phyloP scores from a whole-genome alignment of 2,113 vertebrate genomes.

The Tinamus guttatus region DNA sequence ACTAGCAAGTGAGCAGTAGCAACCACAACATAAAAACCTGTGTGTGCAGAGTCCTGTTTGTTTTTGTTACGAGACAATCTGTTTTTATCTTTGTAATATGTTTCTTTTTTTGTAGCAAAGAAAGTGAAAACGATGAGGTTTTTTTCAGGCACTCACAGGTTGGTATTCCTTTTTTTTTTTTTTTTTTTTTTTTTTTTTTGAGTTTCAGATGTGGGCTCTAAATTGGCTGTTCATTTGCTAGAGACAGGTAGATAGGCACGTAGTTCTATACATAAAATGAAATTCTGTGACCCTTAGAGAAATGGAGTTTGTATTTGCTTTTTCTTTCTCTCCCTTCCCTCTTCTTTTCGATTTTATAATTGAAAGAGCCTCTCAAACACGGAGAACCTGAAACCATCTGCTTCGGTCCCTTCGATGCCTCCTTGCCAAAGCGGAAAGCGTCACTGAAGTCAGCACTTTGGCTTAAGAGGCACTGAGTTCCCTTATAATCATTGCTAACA shows the following conservation, averaged over 20 bases:
- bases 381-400: not conserved
- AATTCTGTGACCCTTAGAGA: not conserved
- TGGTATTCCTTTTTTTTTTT: constrained; percentile 41
- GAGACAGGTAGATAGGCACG: not conserved
- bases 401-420: not conserved
- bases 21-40: not conserved
- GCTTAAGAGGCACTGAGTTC: not conserved
- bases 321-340: not conserved
- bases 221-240: not conserved
- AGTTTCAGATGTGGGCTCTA: not conserved
- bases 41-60: not conserved
- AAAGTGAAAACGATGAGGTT: constrained; percentile 67
- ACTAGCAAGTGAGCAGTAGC: not conserved
- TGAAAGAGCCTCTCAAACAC: not conserved
- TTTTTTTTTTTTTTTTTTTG: not conserved
- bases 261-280: not conserved
- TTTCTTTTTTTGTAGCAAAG: constrained; percentile 74
- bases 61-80: constrained; percentile 31
- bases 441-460: not conserved
- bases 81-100: constrained; percentile 32
- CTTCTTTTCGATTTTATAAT: not conserved
- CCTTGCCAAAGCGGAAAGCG: not conserved
- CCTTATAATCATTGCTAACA: not conserved
- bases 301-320: not conserved
- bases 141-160: constrained; percentile 72